Conservation (phyloP, 1,140 invertebrate genomes). For the Drosophila repletoides region DNA sequence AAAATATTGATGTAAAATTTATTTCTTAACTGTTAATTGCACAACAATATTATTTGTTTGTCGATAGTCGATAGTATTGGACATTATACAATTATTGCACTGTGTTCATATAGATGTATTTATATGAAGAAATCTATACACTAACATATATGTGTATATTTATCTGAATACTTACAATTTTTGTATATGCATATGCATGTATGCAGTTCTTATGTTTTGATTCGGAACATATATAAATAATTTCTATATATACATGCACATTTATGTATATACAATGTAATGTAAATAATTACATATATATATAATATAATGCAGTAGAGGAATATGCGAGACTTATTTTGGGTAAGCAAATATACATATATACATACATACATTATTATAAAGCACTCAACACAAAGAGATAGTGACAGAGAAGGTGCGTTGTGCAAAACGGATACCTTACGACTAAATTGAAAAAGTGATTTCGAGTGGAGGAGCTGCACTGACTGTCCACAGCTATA, state of each 20-base stretch:
- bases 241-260: background rate
- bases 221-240: background rate
- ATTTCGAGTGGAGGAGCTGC: slow-evolving; percentile 11
- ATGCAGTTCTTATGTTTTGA: background rate
- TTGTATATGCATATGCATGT: background rate
- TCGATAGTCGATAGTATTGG: too few relatives aligned
- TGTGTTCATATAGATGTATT: background rate
- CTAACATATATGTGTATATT: background rate
- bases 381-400: slow-evolving; percentile 27
- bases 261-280: background rate
- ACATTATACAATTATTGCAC: slow-evolving; percentile 30
- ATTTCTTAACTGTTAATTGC: too few relatives aligned
- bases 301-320: background rate
- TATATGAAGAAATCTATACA: too few relatives aligned
- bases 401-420: slow-evolving; percentile 34
- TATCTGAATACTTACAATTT: background rate
- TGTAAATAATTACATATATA: background rate
- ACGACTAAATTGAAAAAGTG: slow-evolving; percentile 60
- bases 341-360: slow-evolving; percentile 13
- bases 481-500: background rate
- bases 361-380: slow-evolving; percentile 31
- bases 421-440: slow-evolving; percentile 51
- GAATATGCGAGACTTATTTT: background rate
- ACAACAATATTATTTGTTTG: too few relatives aligned
- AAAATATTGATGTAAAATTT: too few relatives aligned